Base-by-base conservation (phyloP, 2,888 invertebrate genomes). In the Drosophila lacicola region DNA sequence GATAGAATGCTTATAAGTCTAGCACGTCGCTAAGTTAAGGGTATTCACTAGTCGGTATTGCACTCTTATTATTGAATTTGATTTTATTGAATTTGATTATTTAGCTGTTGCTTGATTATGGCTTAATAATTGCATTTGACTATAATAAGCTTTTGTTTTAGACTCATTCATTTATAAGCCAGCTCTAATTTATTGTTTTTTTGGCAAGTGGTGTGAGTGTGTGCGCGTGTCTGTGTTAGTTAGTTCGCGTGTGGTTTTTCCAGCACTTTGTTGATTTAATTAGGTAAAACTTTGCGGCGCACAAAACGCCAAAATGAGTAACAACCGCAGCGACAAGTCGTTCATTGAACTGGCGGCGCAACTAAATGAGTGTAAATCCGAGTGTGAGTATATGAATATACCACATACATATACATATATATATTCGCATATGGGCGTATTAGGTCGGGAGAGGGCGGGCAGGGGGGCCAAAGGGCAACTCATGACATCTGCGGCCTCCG, bases 211-310 rank as follows among this genome's bases (percentile, higher is more conserved):
- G 14, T 19, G 51, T 29, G 39, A 19, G 41, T 53, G 19, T 41
- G 44, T 14, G 33, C 14, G 45, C n/a, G 14, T 19, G 19, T 21
- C 11, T 29, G 14, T 44, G 9, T 29, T 17, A 33, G 53, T 45
- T 29, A 46, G 11, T 69, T 36, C 17, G 17, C 56, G 21, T 65
- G 58, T 54, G 78, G 69, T 44, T 71, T 81, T 68, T 51, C 57
- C 78, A 74, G 13, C 75, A 55, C 56, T 81, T 86, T 72, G 78
- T 74, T 74, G 78, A 78, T 72, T 88, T 88, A 83, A 83, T 88
- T 83, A 83, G 84, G 67, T 65, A 88, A 88, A 86, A 76, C 68
- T 73, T 75, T 75, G 88, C 53, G 75, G 67, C 79, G 17, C 25
- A 75, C 45, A 76, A 75, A 76, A 78, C 29, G 42, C 66, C 69